A percentile compares a stretch with the other conserved stretches of the same genome.
Evolutionary conservation across 2,797 vertebrate genomes (phyloP).

Genomic region (Bradypus variegatus): DNA sequence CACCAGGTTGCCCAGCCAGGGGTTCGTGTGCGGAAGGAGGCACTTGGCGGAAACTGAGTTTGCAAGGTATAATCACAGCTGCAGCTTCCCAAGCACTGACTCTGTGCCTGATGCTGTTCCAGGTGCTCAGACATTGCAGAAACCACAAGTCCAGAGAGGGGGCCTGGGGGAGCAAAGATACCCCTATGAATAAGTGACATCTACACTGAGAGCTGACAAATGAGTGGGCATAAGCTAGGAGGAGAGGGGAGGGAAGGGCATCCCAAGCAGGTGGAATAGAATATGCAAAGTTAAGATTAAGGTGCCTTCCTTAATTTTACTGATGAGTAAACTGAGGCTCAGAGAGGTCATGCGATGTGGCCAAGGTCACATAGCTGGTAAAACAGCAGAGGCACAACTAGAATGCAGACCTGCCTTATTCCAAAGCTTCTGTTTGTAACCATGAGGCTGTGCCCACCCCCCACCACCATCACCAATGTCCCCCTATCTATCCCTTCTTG

Average conservation of each 20-base stretch:
- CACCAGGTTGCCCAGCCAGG: neutral
- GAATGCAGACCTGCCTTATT: neutral
- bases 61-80: no score
- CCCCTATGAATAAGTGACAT: neutral
- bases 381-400: no score
- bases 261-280: neutral
- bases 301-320: neutral
- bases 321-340: neutral
- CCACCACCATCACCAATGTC: neutral
- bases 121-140: neutral
- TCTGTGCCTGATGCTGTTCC: neutral
- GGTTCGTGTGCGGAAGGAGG: rapidly evolving
- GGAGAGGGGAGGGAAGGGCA: neutral
- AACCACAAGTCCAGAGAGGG: no score
- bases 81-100: rapidly evolving
- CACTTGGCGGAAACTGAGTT: neutral
- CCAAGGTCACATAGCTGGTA: neutral
- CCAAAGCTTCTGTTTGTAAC: no score
- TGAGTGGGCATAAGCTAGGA: neutral
- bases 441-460: no score
- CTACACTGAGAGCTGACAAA: neutral
- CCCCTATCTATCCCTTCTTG: no score
- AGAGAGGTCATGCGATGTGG: neutral
- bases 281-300: neutral
- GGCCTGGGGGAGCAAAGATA: neutral